Evolutionary conservation across 2,113 vertebrate species (phyloP).

Genomic region (Notiomystis cincta): DNA sequence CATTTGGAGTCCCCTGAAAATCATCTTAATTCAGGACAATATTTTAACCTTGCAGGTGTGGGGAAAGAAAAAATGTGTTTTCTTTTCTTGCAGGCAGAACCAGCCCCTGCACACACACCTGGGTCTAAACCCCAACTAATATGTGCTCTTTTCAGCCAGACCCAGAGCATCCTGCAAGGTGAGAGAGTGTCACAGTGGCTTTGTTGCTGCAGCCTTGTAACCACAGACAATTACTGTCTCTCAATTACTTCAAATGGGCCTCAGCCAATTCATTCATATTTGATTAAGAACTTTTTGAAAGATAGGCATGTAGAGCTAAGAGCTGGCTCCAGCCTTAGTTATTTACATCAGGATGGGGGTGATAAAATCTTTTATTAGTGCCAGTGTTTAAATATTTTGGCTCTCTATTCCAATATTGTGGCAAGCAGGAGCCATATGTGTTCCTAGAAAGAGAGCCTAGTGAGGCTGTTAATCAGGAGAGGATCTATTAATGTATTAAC

Average conservation of each 20-base stretch:
- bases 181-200: not conserved
- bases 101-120: not conserved
- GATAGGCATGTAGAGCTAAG: not conserved
- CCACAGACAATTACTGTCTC: not conserved
- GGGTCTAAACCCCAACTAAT: not conserved
- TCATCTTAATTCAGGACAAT: not conserved
- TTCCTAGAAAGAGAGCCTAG: slow-evolving; percentile 44
- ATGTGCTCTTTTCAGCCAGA: not conserved
- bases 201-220: not conserved
- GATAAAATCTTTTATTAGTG: slow-evolving; percentile 36
- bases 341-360: slow-evolving; percentile 15
- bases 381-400: slow-evolving; percentile 56
- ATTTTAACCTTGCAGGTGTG: not conserved
- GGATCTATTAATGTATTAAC: slow-evolving; percentile 53
- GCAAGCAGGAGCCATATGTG: slow-evolving; percentile 50
- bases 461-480: slow-evolving; percentile 37
- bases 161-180: not conserved
- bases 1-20: not conserved
- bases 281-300: slow-evolving; percentile 22
- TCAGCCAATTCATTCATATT: not conserved
- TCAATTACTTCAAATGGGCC: not conserved
- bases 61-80: not conserved
- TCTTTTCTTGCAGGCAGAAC: not conserved
- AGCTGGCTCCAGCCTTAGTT: slow-evolving; percentile 29
- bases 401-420: slow-evolving; percentile 49